Evolutionary conservation across 2,888 invertebrate species (phyloP), one percentile per base, ranked within the genome.

Genomic region (Mayetiola destructor): DNA sequence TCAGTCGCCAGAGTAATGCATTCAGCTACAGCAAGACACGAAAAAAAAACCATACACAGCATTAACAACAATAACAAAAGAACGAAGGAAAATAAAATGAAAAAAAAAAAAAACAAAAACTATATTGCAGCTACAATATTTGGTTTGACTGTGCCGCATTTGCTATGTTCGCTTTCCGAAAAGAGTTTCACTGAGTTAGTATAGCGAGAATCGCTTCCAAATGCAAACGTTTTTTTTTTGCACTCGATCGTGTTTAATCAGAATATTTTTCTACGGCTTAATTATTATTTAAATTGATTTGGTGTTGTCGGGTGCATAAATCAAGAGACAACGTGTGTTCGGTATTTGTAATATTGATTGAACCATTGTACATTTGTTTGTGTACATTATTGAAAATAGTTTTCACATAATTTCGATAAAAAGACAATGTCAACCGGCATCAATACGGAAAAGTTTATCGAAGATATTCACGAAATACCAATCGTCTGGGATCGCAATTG

Each of bases 401-500:
- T 37, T 12, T 14, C 8, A 37, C n/a, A 12, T 4, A 12, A 37
- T 12, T 12, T 4, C 9, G 14, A n/a, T n/a, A n/a, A n/a, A n/a
- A n/a, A n/a, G n/a, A n/a, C n/a, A 12, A 55, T 55, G 55, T 18
- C 32, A 54, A 20, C 14, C 8, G 27, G n/a, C 27, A 20, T 55
- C 16, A 27, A 55, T 23, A 55, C 37, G 12, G 71, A 71, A 62
- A 69, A 70, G 62, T 71, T 72, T 59, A 72, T 72, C 62, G 66
- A 66, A 61, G 72, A 72, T 62, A 69, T 72, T 54, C 69, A 70
- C 61, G 68, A 69, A 60, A 67, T 71, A 48, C 72, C 72, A 35
- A 72, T 71, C 56, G 72, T 72, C 61, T 72, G 72, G 72, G 71
- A 72, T 65, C 70, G 72, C 54, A 72, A 71, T 63, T 72, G 70